A percentile compares a stretch with the other conserved stretches of the same genome.
phyloP scores from a whole-genome alignment of 2,888 invertebrate species.

The Amphipyra berbera region DNA sequence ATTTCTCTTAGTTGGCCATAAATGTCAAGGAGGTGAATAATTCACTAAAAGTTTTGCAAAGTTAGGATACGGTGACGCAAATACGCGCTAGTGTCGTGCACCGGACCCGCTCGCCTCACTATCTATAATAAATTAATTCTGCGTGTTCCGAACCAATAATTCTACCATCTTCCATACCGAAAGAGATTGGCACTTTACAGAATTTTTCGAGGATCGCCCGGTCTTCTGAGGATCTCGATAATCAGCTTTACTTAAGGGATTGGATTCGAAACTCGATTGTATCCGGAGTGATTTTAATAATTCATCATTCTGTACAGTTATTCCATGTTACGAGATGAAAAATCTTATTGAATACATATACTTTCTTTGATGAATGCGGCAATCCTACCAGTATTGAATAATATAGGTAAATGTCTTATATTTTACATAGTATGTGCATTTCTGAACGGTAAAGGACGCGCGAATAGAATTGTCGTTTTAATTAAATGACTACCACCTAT shows the following conservation, averaged over 20 bases:
- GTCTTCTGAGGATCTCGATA: conserved; percentile 82
- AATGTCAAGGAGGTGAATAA: conserved; percentile 80
- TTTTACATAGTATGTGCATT: conserved; percentile 27
- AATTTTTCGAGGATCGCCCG: conserved; percentile 78
- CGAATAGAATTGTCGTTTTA: conserved; percentile 16
- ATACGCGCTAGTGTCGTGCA: conserved; percentile 46
- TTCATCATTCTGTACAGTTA: conserved; percentile 81
- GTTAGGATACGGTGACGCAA: conserved; percentile 62
- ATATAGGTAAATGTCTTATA: conserved; percentile 30
- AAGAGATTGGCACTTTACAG: conserved; percentile 86
- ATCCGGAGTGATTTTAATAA: conserved; percentile 88
- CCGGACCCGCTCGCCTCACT: conserved; percentile 46
- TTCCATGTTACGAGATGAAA: conserved; percentile 71
- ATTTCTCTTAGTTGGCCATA: conserved; percentile 81
- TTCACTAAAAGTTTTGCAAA: conserved; percentile 75
- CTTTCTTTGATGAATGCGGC: conserved; percentile 66
- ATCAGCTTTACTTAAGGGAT: conserved; percentile 89
- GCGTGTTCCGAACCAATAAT: conserved; percentile 80
- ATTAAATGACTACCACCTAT: conserved; percentile 39
- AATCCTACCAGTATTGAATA: conserved; percentile 44
- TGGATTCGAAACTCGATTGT: conserved; percentile 87
- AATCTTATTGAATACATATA: conserved; percentile 69
- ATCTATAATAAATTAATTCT: conserved; percentile 82
- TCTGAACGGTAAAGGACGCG: conserved; percentile 4
- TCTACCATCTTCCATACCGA: conserved; percentile 73